phyloP scores from a whole-genome alignment of 2,113 vertebrate species.

The Heterotilapia buettikoferi region DNA sequence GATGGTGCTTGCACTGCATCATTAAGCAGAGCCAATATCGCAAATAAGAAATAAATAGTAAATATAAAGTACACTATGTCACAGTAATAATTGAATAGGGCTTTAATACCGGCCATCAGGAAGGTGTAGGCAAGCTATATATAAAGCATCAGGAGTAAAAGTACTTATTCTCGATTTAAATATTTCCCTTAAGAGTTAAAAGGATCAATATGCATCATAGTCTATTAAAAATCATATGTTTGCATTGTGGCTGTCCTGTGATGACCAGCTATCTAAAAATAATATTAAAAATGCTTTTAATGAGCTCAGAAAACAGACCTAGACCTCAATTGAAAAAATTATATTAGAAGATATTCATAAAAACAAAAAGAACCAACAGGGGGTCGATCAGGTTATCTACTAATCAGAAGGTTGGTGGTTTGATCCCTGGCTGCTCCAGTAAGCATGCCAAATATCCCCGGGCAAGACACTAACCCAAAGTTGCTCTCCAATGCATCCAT shows the following conservation, averaged over 20 bases:
- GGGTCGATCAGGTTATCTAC: not conserved
- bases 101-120: not conserved
- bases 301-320: not conserved
- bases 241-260: not conserved
- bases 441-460: not conserved
- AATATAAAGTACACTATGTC: not conserved
- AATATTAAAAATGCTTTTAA: not conserved
- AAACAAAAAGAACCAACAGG: not conserved
- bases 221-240: not conserved
- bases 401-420: not conserved
- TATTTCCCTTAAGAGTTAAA: not conserved
- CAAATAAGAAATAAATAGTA: not conserved
- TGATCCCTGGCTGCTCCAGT: not conserved
- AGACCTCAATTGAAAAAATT: not conserved
- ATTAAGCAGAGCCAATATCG: not conserved
- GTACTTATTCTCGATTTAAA: not conserved
- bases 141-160: not conserved
- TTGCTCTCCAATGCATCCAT: not conserved
- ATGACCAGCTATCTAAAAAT: not conserved
- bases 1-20: not conserved
- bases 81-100: not conserved
- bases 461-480: not conserved
- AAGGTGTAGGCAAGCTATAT: not conserved
- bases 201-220: not conserved
- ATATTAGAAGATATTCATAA: not conserved